Evolutionary conservation across 2,797 vertebrate species (phyloP).

Genomic region (Amblyraja radiata): DNA sequence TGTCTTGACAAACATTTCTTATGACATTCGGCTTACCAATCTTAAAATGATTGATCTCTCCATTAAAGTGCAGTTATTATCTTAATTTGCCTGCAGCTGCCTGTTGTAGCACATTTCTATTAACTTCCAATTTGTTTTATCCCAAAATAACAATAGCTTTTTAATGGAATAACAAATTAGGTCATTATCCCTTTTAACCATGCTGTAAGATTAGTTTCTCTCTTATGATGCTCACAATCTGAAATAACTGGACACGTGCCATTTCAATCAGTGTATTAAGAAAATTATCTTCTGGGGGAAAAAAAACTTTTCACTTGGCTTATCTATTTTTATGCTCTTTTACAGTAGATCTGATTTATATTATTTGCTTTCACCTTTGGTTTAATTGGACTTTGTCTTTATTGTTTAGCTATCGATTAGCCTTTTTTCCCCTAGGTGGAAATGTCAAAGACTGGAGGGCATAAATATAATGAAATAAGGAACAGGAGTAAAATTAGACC

Average conservation of each 20-base stretch:
- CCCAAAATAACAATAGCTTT: neutral
- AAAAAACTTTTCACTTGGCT: neutral
- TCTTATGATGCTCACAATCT: neutral
- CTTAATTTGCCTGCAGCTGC: neutral
- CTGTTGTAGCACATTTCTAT: neutral
- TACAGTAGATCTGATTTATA: neutral
- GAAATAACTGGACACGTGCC: neutral
- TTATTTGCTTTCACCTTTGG: neutral
- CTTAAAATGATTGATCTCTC: neutral
- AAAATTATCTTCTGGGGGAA: neutral
- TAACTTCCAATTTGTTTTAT: neutral
- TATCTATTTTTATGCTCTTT: neutral
- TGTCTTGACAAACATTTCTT: neutral
- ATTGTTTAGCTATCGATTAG: neutral
- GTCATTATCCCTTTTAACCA: neutral
- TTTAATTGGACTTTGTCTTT: neutral
- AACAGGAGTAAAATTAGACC: no score
- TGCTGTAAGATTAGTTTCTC: neutral
- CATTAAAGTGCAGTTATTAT: slow-evolving; percentile 5
- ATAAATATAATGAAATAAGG: no score
- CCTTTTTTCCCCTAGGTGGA: no score
- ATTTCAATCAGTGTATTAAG: neutral
- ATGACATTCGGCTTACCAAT: neutral
- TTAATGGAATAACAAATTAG: neutral
- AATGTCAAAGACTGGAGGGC: no score